Percentiles rank a stretch among this genome's conserved stretches.
phyloP scores from a whole-genome alignment of 2,113 vertebrate genomes.

The Gambusia holbrooki region DNA sequence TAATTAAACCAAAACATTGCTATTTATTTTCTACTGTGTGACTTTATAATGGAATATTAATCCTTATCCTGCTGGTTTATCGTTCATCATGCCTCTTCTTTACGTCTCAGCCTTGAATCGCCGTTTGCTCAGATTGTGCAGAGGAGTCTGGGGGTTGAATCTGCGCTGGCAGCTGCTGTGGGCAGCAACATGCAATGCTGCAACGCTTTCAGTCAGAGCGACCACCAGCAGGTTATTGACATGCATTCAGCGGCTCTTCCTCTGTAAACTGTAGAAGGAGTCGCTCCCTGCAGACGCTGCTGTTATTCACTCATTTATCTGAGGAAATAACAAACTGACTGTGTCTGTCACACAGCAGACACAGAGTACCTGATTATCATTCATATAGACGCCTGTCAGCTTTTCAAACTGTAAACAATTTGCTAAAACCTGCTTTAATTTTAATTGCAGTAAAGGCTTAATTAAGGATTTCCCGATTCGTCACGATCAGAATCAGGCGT shows the following conservation, averaged over 20 bases:
- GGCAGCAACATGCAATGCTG: constrained; percentile 24
- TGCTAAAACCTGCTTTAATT: neutral
- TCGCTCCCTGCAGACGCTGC: constrained; percentile 8
- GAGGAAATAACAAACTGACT: constrained; percentile 17
- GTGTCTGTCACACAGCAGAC: neutral
- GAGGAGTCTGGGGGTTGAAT: constrained; percentile 19
- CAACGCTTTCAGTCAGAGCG: constrained; percentile 30
- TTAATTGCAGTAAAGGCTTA: neutral
- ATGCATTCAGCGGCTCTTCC: constrained; percentile 28
- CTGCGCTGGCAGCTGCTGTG: constrained; percentile 32
- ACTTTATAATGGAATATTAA: no score
- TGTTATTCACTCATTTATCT: constrained; percentile 42
- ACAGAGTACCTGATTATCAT: no score
- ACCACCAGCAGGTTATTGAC: constrained; percentile 39
- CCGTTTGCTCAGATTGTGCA: constrained; percentile 23
- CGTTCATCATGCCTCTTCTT: constrained; percentile 3
- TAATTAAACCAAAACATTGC: no score
- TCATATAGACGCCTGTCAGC: neutral
- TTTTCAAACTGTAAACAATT: neutral
- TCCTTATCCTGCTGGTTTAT: constrained; percentile 11
- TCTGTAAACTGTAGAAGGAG: neutral
- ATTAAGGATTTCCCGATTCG: neutral
- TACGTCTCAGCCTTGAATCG: constrained; percentile 7
- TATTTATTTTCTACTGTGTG: no score
- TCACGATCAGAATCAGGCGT: no score